A percentile compares a stretch with the other conserved stretches of the same genome.
Evolutionary conservation across 2,113 vertebrate genomes (phyloP).

Genomic region (Malurus melanocephalus): DNA sequence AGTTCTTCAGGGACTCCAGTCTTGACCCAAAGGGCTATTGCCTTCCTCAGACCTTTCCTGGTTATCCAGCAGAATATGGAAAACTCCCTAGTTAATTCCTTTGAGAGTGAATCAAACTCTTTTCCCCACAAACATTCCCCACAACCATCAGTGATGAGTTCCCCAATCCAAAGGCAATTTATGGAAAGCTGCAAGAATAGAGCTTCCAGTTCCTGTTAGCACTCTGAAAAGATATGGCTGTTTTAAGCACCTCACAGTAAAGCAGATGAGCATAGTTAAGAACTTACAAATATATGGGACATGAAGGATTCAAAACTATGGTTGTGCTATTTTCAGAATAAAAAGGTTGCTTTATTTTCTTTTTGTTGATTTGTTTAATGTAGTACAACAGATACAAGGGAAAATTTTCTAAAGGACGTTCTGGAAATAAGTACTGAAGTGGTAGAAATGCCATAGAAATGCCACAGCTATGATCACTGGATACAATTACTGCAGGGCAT

Average conservation of each 20-base stretch:
- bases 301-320: background rate
- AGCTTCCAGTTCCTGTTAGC: fast-evolving
- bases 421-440: background rate
- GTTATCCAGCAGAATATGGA: background rate
- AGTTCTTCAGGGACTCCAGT: background rate
- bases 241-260: background rate
- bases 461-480: background rate
- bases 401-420: background rate
- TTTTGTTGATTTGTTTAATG: background rate
- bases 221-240: background rate
- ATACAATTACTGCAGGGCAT: background rate
- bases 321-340: background rate
- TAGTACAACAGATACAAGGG: background rate
- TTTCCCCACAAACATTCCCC: background rate
- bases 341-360: background rate
- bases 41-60: background rate
- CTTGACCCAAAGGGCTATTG: background rate
- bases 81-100: background rate
- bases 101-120: background rate
- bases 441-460: background rate
- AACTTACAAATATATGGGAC: background rate
- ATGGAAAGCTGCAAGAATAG: background rate
- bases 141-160: background rate
- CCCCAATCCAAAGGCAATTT: background rate
- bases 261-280: background rate